Evolutionary conservation across 2,888 invertebrate genomes (phyloP).

Genomic region (Tridacna gigas): DNA sequence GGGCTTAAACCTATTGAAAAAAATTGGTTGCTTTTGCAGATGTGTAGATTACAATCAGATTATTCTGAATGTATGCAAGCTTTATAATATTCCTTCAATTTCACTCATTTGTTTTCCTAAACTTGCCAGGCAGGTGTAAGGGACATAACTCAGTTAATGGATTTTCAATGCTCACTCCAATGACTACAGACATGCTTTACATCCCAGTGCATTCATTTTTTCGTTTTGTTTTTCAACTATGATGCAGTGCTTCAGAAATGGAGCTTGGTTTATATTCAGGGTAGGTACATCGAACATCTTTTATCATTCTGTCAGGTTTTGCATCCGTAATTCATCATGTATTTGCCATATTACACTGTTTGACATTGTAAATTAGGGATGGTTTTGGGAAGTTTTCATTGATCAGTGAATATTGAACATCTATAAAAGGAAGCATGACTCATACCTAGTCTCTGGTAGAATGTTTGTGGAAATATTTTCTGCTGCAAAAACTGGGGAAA

Average conservation of each 20-base stretch:
- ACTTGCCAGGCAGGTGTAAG: neutral
- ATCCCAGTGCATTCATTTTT: neutral
- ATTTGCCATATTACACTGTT: too few relatives aligned
- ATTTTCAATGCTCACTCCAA: neutral
- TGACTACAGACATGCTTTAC: conserved; percentile 1
- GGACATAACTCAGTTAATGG: neutral
- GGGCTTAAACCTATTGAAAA: too few relatives aligned
- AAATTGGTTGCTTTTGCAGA: too few relatives aligned
- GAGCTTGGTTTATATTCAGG: conserved; percentile 14
- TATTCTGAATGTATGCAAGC: too few relatives aligned
- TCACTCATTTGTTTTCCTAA: too few relatives aligned
- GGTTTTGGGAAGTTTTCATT: conserved; percentile 27
- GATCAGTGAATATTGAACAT: conserved; percentile 30
- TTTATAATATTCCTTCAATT: too few relatives aligned
- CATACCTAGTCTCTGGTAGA: conserved; percentile 1
- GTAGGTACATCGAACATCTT: neutral
- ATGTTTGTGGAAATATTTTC: conserved; percentile 22
- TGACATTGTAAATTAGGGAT: neutral
- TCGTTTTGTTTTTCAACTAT: neutral
- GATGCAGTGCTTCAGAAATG: conserved; percentile 12
- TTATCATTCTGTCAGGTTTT: too few relatives aligned
- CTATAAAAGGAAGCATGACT: conserved; percentile 20
- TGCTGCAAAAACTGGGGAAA: neutral
- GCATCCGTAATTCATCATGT: too few relatives aligned
- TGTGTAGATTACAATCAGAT: too few relatives aligned